These are phyloP conservation scores for Tanypteryx hageni DNA, from an alignment of 2,888 invertebrate genomes.

Conservation along the genomic window DNA sequence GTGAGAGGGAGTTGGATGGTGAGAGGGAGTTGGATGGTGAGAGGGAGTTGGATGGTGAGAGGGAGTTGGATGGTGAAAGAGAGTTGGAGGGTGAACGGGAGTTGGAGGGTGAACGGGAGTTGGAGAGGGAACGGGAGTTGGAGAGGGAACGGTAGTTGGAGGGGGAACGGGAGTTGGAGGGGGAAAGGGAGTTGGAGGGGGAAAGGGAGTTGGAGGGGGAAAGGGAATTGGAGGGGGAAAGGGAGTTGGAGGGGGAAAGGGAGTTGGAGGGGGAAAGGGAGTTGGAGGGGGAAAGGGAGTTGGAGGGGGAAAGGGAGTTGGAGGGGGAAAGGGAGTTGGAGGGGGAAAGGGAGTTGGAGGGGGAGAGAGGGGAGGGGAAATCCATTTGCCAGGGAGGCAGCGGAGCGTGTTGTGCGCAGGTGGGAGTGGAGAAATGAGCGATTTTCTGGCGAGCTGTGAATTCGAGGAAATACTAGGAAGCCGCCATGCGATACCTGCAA, in stretches of 20 bases:
- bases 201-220: conserved; percentile 69
- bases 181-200: conserved; percentile 67
- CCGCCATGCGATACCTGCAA: conserved; percentile 7
- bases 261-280: not conserved
- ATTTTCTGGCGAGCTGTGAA: not conserved
- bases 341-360: conserved; percentile 63
- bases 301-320: not conserved
- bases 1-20: not conserved
- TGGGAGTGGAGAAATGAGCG: conserved; percentile 20
- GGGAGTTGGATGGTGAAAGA: conserved; percentile 67
- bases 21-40: conserved; percentile 66
- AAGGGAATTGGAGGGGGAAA: conserved; percentile 66
- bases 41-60: conserved; percentile 68
- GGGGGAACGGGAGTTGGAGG: conserved; percentile 66
- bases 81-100: not conserved
- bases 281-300: conserved; percentile 35
- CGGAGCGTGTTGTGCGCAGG: conserved; percentile 71
- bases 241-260: conserved; percentile 10
- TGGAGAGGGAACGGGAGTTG: not conserved
- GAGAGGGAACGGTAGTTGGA: not conserved
- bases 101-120: not conserved
- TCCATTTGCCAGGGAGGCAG: conserved; percentile 72
- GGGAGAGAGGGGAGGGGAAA: conserved; percentile 69
- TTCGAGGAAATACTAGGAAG: not conserved
- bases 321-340: conserved; percentile 65